These are phyloP conservation scores for Montipora efflorescens DNA, from an alignment of 64 coral and sea anemone genomes.

Conservation along the genomic window DNA sequence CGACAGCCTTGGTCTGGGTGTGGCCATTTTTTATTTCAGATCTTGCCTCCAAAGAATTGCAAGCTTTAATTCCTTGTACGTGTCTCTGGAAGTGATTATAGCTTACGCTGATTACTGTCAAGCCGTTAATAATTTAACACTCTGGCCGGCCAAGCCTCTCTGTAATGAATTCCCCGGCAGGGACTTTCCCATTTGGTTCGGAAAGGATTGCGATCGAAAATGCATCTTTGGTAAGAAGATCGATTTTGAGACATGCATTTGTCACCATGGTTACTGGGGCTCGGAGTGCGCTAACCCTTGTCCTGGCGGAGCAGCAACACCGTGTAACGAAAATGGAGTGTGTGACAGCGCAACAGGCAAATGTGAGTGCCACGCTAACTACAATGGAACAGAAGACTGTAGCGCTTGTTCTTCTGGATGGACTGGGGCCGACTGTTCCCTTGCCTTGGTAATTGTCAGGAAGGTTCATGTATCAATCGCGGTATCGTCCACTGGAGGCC, in stretches of 20 bases:
- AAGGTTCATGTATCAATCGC: constrained; percentile 49
- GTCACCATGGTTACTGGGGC: constrained; percentile 91
- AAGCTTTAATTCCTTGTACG: constrained; percentile 56
- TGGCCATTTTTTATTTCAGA: constrained; percentile 78
- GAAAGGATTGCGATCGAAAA: constrained; percentile 64
- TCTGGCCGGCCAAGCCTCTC: constrained; percentile 81
- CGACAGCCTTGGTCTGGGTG: constrained; percentile 65
- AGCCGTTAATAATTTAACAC: constrained; percentile 47
- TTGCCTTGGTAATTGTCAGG: constrained; percentile 63
- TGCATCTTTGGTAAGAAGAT: constrained; percentile 72
- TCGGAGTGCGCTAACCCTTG: constrained; percentile 76
- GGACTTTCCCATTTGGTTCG: constrained; percentile 91
- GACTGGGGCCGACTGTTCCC: constrained; percentile 86
- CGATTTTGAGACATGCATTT: constrained; percentile 53
- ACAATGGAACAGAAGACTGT: constrained; percentile 87
- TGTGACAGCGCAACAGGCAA: constrained; percentile 68
- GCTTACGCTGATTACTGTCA: constrained; percentile 91
- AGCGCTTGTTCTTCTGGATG: constrained; percentile 67
- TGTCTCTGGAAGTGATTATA: constrained; percentile 90
- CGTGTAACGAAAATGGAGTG: constrained; percentile 88
- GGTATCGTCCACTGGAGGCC: constrained; percentile 66
- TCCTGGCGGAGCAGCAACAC: constrained; percentile 74
- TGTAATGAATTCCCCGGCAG: constrained; percentile 86
- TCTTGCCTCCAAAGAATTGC: constrained; percentile 81
- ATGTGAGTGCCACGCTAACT: constrained; percentile 80